Evolutionary conservation across 92 coral and sea anemone species (phyloP).

Genomic region (Ricordea florida): DNA sequence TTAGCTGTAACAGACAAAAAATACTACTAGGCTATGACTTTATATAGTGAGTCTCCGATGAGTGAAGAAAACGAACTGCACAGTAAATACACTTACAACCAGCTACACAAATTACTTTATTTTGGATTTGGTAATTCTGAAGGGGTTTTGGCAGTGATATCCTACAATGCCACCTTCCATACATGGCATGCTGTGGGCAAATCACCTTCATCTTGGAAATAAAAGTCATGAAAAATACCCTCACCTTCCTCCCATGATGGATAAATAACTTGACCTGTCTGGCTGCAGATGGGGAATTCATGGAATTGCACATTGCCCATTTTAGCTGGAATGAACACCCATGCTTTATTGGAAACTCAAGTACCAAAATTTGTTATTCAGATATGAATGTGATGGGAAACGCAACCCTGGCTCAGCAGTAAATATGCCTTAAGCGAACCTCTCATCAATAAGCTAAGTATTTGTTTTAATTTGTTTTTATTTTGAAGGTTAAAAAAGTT

Average conservation of each 20-base stretch:
- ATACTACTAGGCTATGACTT: not conserved
- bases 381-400: not conserved
- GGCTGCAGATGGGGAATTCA: not conserved
- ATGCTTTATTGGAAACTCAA: not conserved
- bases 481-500: not conserved
- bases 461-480: not conserved
- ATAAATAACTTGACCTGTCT: not conserved
- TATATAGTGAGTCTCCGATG: not conserved
- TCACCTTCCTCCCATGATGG: not conserved
- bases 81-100: not conserved
- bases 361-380: not conserved
- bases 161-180: not conserved
- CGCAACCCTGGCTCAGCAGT: not conserved
- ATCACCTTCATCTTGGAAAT: not conserved
- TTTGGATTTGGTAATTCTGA: not conserved
- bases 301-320: too few species aligned
- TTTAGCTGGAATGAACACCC: too few species aligned
- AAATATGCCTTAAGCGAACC: too few species aligned
- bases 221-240: not conserved
- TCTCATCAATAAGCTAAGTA: not conserved
- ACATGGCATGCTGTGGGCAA: not conserved
- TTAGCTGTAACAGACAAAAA: not conserved
- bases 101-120: not conserved
- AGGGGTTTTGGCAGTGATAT: not conserved
- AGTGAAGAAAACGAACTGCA: not conserved